Conservation (phyloP, 2,797 vertebrate species). For the Sebastes trivittatus region DNA sequence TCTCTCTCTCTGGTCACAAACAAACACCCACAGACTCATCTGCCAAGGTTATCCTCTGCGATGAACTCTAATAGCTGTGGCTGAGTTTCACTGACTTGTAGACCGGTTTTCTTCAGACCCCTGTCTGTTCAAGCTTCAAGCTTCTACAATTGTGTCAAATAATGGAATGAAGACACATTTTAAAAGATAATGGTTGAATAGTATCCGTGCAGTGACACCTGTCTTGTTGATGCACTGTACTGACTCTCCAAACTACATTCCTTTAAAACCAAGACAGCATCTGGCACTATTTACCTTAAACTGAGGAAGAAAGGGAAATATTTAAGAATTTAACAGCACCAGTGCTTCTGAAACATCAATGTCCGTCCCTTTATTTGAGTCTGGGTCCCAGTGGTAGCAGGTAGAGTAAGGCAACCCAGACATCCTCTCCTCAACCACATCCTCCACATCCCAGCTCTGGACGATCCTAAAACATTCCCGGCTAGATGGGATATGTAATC, state of each 20-base stretch:
- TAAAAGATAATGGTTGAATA: background rate
- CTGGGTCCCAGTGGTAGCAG: background rate
- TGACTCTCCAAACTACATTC: background rate
- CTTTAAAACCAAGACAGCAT: background rate
- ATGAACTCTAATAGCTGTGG: background rate
- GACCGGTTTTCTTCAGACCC: background rate
- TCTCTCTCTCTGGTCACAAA: constrained; percentile 26
- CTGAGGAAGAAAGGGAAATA: background rate
- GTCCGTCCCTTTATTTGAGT: background rate
- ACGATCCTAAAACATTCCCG: background rate
- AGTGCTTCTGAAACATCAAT: background rate
- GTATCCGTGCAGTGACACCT: background rate
- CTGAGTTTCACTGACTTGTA: background rate
- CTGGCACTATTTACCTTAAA: background rate
- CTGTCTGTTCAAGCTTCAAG: background rate
- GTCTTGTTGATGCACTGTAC: background rate
- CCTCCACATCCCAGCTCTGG: background rate
- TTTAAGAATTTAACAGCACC: background rate
- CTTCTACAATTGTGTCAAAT: background rate
- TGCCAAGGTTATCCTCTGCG: constrained; percentile 15
- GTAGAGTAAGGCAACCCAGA: background rate
- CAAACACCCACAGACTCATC: constrained; percentile 41
- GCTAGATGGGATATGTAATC: background rate
- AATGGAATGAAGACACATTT: background rate
- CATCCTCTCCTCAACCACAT: background rate